These are phyloP conservation scores for Procambarus clarkii DNA, from an alignment of 1,140 invertebrate species.

Conservation along the genomic window DNA sequence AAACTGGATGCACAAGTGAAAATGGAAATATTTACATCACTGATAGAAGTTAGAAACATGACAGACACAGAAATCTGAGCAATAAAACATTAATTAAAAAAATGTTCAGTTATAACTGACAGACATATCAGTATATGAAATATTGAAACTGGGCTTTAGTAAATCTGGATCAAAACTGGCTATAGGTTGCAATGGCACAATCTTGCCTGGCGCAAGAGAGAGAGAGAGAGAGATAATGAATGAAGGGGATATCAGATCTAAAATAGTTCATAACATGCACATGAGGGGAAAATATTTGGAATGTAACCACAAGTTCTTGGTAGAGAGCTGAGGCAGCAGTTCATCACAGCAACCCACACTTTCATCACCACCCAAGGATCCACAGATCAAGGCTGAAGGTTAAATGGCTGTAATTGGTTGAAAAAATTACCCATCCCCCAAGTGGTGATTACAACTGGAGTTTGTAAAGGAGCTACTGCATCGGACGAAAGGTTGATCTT, in stretches of 20 bases:
- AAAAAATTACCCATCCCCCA: neutral
- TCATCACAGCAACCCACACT: neutral
- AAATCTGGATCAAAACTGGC: constrained; percentile 60
- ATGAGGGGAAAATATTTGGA: constrained; percentile 66
- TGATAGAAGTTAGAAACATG: constrained; percentile 47
- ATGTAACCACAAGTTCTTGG: constrained; percentile 62
- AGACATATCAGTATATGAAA: constrained; percentile 25
- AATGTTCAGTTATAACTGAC: constrained; percentile 41
- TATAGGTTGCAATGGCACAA: constrained; percentile 62
- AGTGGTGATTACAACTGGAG: neutral
- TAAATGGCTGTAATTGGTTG: neutral
- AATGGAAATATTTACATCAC: constrained; percentile 60
- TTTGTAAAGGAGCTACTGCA: neutral
- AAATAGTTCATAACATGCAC: constrained; percentile 65
- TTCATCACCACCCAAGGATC: neutral
- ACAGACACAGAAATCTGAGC: constrained; percentile 60
- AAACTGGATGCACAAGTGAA: constrained; percentile 51
- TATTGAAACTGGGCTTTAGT: constrained; percentile 23
- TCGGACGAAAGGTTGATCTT: constrained; percentile 45
- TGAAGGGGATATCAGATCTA: constrained; percentile 53
- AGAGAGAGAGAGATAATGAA: constrained; percentile 18
- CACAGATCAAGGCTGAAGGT: neutral
- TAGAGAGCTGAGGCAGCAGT: constrained; percentile 57
- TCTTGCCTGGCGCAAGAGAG: constrained; percentile 61
- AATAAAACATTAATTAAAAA: constrained; percentile 52